Percentiles rank a stretch among this genome's conserved stretches.
Conservation (phyloP, 2,113 vertebrate species). For the Forbesichthys papilliferus region DNA sequence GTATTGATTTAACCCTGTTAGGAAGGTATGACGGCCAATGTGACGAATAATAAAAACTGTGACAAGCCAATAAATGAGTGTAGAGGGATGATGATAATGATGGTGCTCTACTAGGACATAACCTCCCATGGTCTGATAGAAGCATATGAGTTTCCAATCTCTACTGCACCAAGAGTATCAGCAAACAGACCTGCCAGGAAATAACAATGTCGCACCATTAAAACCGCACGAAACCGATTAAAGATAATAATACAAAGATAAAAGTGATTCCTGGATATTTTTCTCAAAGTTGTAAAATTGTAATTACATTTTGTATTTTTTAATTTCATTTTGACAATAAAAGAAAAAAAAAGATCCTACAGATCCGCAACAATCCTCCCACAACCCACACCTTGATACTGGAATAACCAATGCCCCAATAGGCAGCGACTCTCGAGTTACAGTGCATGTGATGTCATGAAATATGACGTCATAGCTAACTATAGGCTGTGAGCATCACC, state of each 20-base stretch:
- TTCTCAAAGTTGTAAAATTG: too few relatives aligned
- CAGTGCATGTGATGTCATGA: conserved; percentile 48
- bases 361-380: too few relatives aligned
- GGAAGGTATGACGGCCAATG: conserved; percentile 32
- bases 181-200: too few relatives aligned
- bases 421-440: conserved; percentile 14
- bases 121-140: conserved; percentile 41
- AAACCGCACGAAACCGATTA: too few relatives aligned
- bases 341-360: too few relatives aligned
- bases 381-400: too few relatives aligned
- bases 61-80: conserved; percentile 37
- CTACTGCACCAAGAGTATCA: background rate
- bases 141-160: conserved; percentile 20
- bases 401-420: background rate
- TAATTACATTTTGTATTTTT: too few relatives aligned
- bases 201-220: too few relatives aligned
- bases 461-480: background rate
- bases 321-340: too few relatives aligned
- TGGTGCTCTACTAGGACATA: conserved; percentile 50
- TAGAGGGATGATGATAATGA: conserved; percentile 8
- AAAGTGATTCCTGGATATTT: too few relatives aligned
- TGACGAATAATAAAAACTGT: conserved; percentile 42
- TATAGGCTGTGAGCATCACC: background rate
- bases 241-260: too few relatives aligned
- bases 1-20: too few relatives aligned